Conservation (phyloP, 1,140 invertebrate species). For the Leptonema lineaticorne region DNA sequence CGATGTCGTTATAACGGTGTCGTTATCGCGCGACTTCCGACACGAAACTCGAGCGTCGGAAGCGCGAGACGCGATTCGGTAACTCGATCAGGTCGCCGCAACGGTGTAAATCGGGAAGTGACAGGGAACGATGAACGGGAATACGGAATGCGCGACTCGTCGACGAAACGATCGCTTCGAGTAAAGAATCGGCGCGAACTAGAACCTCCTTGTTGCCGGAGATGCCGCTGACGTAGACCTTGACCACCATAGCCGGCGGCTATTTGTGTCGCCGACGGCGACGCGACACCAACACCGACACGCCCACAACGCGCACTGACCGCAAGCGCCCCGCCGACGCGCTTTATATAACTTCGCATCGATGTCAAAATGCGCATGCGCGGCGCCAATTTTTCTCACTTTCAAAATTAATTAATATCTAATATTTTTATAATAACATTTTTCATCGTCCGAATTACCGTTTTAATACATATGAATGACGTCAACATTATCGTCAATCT, state of each 20-base stretch:
- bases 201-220: constrained; percentile 86
- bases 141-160: not conserved
- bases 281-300: not conserved
- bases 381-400: not conserved
- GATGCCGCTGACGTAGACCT: constrained; percentile 86
- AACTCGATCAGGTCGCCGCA: too few species aligned
- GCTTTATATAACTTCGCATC: not conserved
- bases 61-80: not conserved
- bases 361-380: not conserved
- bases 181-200: not conserved
- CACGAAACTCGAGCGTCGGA: not conserved
- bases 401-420: too few species aligned
- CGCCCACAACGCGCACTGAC: constrained; percentile 1
- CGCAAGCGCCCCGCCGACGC: not conserved
- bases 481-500: too few species aligned
- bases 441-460: too few species aligned
- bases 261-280: not conserved
- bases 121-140: not conserved
- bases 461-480: too few species aligned
- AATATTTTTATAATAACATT: too few species aligned
- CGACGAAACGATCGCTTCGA: not conserved
- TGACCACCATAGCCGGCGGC: constrained; percentile 72
- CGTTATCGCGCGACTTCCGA: too few species aligned
- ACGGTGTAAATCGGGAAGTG: constrained; percentile 18
- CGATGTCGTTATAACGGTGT: too few species aligned